A percentile compares a stretch with the other conserved stretches of the same genome.
phyloP scores from a whole-genome alignment of 2,797 vertebrate species.

The Gorsachius magnificus region DNA sequence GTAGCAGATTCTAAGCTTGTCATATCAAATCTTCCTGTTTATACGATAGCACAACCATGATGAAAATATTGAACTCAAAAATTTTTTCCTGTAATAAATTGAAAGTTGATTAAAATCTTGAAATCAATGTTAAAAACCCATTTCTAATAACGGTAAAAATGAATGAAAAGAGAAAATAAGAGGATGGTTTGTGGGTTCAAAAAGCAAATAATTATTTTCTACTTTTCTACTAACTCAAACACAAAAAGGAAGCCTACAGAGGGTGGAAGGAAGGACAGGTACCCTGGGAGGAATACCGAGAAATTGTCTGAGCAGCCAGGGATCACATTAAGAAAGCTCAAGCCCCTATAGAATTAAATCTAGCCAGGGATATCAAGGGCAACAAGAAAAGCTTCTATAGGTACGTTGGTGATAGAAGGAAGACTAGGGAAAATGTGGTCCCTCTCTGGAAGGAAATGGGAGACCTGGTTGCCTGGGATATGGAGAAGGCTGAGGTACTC shows the following conservation, averaged over 20 bases:
- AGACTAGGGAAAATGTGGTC: too few relatives aligned
- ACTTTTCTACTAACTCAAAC: not conserved
- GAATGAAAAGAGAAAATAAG: not conserved
- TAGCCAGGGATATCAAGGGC: too few relatives aligned
- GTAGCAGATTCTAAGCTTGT: not conserved
- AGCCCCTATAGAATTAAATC: too few relatives aligned
- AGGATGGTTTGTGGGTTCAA: accelerated
- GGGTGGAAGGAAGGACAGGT: not conserved
- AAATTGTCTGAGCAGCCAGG: not conserved
- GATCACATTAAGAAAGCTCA: not conserved
- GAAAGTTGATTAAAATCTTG: not conserved
- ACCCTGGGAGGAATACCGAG: not conserved
- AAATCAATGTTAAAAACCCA: not conserved
- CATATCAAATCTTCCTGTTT: accelerated
- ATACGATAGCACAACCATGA: accelerated
- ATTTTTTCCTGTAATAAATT: not conserved
- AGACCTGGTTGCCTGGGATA: too few relatives aligned
- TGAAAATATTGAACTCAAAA: not conserved
- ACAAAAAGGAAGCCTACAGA: not conserved
- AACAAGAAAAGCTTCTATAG: too few relatives aligned
- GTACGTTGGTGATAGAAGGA: too few relatives aligned
- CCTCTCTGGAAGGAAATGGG: too few relatives aligned
- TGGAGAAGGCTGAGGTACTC: too few relatives aligned
- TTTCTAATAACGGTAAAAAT: not conserved
- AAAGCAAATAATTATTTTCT: not conserved